Conservation (phyloP, 2,113 vertebrate species). For the Hemichromis elongatus region DNA sequence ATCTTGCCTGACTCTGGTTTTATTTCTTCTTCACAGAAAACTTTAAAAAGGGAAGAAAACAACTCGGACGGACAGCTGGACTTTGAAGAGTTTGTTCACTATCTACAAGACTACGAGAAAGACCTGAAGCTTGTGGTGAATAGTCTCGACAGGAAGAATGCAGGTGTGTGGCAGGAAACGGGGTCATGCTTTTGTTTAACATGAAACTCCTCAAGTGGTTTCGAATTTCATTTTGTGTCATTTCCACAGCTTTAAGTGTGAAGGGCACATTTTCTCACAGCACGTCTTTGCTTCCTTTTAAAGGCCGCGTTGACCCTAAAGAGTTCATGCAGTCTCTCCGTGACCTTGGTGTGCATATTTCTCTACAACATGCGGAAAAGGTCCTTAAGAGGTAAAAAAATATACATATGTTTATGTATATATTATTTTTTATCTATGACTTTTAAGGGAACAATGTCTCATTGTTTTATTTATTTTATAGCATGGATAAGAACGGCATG, state of each 20-base stretch:
- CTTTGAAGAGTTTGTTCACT: slow-evolving; percentile 96
- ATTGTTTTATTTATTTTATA: slow-evolving; percentile 30
- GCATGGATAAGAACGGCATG: slow-evolving; percentile 94
- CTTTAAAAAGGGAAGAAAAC: slow-evolving; percentile 79
- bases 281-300: neutral
- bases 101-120: slow-evolving; percentile 94
- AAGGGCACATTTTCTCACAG: neutral
- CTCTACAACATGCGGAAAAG: slow-evolving; percentile 86
- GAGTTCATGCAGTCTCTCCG: slow-evolving; percentile 90
- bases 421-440: neutral
- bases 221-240: neutral
- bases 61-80: slow-evolving; percentile 85
- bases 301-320: slow-evolving; percentile 82
- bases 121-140: slow-evolving; percentile 93
- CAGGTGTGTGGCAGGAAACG: slow-evolving; percentile 68
- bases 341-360: slow-evolving; percentile 91
- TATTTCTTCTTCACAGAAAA: slow-evolving; percentile 76
- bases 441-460: neutral
- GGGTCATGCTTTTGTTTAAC: neutral
- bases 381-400: slow-evolving; percentile 84
- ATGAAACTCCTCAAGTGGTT: neutral
- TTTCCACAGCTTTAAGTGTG: neutral
- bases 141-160: slow-evolving; percentile 86
- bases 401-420: accelerated
- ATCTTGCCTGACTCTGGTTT: accelerated